These are phyloP conservation scores for Dunckerocampus dactyliophorus DNA, from an alignment of 2,113 vertebrate genomes.

Conservation along the genomic window DNA sequence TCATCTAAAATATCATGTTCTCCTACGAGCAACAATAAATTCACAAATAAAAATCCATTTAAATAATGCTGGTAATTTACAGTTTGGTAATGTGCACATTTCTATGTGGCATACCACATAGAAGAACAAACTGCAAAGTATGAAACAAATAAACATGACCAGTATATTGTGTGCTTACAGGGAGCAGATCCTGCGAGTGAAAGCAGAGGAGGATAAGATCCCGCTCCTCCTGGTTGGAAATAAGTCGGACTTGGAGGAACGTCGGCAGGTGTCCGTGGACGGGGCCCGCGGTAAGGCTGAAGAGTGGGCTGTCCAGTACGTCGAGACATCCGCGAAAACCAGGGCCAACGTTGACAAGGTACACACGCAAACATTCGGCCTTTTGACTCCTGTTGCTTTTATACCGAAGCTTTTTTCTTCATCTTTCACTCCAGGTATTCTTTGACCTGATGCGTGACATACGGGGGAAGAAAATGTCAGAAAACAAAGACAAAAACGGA, in stretches of 20 bases:
- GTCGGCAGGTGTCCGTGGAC: conserved; percentile 62
- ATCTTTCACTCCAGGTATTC: conserved; percentile 79
- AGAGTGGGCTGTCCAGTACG: conserved; percentile 73
- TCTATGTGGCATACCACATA: no score
- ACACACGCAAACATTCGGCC: neutral
- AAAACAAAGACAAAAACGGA: conserved; percentile 97
- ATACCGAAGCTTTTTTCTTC: neutral
- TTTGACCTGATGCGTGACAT: conserved; percentile 98
- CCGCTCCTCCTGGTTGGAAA: conserved; percentile 67
- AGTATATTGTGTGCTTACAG: conserved; percentile 21
- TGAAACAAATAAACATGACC: no score
- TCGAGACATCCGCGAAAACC: conserved; percentile 76
- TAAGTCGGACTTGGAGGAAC: conserved; percentile 70
- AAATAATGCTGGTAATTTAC: no score
- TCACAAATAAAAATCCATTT: no score
- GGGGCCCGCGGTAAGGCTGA: conserved; percentile 64
- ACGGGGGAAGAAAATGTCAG: conserved; percentile 94
- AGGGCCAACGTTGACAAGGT: conserved; percentile 78
- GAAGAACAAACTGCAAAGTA: no score
- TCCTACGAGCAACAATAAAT: no score
- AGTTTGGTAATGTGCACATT: no score
- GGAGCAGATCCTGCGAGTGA: conserved; percentile 71
- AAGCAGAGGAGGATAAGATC: conserved; percentile 70
- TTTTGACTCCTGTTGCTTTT: no score
- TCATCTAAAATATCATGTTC: no score